These are phyloP conservation scores for Holcopasites calliopsidis DNA, from an alignment of 1,140 invertebrate genomes.

Conservation along the genomic window DNA sequence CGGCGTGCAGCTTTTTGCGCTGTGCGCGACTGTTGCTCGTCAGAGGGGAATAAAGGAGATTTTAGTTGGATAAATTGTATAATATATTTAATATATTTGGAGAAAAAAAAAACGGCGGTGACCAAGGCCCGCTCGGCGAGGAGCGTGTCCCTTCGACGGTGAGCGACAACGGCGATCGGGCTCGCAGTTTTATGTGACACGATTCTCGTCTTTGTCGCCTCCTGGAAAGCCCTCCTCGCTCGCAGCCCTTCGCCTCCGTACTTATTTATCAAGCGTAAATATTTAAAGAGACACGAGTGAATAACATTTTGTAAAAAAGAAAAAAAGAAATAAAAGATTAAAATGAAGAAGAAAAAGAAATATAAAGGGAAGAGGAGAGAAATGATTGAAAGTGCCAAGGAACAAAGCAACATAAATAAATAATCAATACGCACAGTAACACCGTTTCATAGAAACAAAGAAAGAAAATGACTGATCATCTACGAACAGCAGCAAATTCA, in stretches of 20 bases:
- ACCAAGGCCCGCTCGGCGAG: constrained; percentile 41
- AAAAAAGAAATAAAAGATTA: constrained; percentile 11
- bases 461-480: neutral
- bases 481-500: constrained; percentile 1
- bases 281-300: constrained; percentile 65
- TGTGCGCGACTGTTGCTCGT: constrained; percentile 58
- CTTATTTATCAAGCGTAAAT: constrained; percentile 79
- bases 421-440: neutral
- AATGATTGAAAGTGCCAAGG: constrained; percentile 71
- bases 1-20: constrained; percentile 73
- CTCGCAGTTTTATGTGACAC: constrained; percentile 76
- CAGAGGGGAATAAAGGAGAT: constrained; percentile 66
- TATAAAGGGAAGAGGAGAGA: constrained; percentile 34
- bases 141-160: constrained; percentile 29
- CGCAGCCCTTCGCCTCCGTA: constrained; percentile 53
- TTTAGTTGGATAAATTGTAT: constrained; percentile 79
- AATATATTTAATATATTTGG: constrained; percentile 80
- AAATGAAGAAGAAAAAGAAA: constrained; percentile 33
- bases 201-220: constrained; percentile 42
- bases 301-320: constrained; percentile 27
- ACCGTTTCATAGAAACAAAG: neutral
- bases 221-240: constrained; percentile 37
- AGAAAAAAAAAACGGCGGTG: constrained; percentile 63
- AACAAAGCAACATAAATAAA: constrained; percentile 32
- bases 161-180: constrained; percentile 48